Evolutionary conservation across 2,888 invertebrate species (phyloP).

Genomic region (Physocephala rufipes): DNA sequence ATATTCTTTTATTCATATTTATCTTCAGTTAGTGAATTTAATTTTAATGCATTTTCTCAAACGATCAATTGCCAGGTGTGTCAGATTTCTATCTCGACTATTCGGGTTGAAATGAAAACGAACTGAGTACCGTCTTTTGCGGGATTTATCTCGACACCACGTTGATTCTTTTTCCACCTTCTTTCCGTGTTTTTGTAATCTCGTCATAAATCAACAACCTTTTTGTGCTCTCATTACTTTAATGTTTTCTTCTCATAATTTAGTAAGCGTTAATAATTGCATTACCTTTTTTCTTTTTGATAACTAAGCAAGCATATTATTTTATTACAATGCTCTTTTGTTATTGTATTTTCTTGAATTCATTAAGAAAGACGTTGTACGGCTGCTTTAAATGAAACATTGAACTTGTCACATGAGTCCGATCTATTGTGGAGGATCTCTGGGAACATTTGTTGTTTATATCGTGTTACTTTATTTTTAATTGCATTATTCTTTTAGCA

Average conservation of each 20-base stretch:
- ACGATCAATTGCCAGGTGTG: no score
- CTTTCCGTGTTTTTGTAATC: no score
- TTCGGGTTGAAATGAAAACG: no score
- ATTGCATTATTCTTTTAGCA: not conserved
- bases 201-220: not conserved
- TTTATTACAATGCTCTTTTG: not conserved
- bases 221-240: not conserved
- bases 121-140: no score
- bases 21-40: no score
- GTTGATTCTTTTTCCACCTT: no score
- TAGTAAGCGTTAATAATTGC: not conserved
- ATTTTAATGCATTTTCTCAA: no score
- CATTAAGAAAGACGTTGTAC: not conserved
- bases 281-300: not conserved
- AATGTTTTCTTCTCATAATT: not conserved
- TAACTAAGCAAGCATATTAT: not conserved
- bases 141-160: no score
- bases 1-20: no score
- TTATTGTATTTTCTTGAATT: not conserved
- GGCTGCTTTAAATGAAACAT: conserved; percentile 47
- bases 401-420: conserved; percentile 56
- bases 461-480: not conserved
- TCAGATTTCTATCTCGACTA: no score
- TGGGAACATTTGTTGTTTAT: conserved; percentile 9
- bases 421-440: not conserved